Conservation (phyloP, 2,888 invertebrate species). For the Pristionchus fissidentatus region DNA sequence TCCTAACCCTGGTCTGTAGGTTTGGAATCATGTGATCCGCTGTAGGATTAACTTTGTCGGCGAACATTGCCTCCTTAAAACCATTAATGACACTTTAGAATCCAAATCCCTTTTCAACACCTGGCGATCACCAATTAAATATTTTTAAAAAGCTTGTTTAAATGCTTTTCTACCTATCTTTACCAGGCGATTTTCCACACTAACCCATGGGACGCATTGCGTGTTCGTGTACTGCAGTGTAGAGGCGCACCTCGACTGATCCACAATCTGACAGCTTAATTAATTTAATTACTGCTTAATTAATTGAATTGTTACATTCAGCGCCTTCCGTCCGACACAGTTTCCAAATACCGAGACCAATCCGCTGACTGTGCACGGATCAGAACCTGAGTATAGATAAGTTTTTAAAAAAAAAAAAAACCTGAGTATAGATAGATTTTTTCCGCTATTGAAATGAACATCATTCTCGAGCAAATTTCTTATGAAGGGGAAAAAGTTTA, state of each 20-base stretch:
- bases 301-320: not conserved
- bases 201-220: not conserved
- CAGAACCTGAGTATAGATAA: no score
- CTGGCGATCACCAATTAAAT: no score
- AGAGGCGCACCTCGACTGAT: not conserved
- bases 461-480: not conserved
- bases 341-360: not conserved
- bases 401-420: no score
- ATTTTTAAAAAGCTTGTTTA: not conserved
- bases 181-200: no score
- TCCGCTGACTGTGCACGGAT: not conserved
- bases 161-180: no score
- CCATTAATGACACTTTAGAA: no score
- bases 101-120: no score
- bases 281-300: no score
- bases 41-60: not conserved
- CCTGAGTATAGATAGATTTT: not conserved
- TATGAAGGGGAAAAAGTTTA: no score
- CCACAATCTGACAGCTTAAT: not conserved
- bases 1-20: no score
- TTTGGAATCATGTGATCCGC: not conserved
- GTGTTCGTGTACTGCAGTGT: not conserved
- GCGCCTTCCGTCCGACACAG: not conserved
- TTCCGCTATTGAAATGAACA: not conserved
- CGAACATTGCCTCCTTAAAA: not conserved